Conservation (phyloP, 1,140 invertebrate species). For the Trissolcus basalis region DNA sequence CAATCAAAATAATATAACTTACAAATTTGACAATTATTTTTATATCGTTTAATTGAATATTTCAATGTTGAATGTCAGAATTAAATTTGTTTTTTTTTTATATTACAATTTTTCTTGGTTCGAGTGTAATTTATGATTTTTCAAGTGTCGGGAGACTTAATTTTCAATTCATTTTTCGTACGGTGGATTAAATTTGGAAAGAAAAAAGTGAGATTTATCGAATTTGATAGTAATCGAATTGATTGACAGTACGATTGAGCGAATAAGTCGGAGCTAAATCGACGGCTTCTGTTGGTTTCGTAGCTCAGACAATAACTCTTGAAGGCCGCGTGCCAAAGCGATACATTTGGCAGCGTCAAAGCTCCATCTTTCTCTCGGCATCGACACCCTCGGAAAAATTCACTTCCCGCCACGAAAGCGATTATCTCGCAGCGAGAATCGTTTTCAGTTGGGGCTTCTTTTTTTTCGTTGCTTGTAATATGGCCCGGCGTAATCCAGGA, state of each 20-base stretch:
- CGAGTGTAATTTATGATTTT: too few relatives aligned
- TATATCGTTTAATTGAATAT: too few relatives aligned
- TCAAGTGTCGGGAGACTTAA: too few relatives aligned
- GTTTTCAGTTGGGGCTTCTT: neutral
- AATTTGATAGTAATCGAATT: neutral
- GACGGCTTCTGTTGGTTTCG: slow-evolving; percentile 25
- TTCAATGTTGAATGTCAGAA: too few relatives aligned
- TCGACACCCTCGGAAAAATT: slow-evolving; percentile 33
- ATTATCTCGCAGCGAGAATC: neutral
- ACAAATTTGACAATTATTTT: too few relatives aligned
- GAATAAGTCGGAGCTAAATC: slow-evolving; percentile 22
- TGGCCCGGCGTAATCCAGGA: too few relatives aligned
- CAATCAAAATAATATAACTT: too few relatives aligned
- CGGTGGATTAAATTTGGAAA: too few relatives aligned
- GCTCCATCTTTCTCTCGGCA: slow-evolving; percentile 23
- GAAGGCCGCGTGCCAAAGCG: slow-evolving; percentile 61
- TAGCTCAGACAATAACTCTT: slow-evolving; percentile 50
- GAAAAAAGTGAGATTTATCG: neutral
- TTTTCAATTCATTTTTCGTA: too few relatives aligned
- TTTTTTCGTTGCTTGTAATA: too few relatives aligned
- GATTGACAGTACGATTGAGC: slow-evolving; percentile 9
- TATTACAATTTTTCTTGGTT: too few relatives aligned
- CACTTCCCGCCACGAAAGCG: slow-evolving; percentile 5
- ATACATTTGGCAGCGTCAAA: slow-evolving; percentile 60
- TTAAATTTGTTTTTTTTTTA: too few relatives aligned